Conservation (phyloP, 2,797 vertebrate genomes). For the Liasis olivaceus region DNA sequence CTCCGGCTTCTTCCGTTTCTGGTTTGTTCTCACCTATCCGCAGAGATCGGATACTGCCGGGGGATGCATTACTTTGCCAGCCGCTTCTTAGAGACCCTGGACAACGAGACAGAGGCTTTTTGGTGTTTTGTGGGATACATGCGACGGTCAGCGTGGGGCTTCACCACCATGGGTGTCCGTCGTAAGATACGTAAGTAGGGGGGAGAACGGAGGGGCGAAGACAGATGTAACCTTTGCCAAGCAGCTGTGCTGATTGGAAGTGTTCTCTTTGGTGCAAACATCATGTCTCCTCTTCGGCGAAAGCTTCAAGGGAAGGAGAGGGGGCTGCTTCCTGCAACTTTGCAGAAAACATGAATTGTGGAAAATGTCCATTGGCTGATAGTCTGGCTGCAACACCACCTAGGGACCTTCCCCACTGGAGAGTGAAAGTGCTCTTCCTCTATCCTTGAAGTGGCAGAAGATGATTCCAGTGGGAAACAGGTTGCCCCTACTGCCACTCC, state of each 20-base stretch:
- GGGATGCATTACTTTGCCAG: constrained; percentile 82
- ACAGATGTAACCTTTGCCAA: not conserved
- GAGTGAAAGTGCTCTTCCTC: not conserved
- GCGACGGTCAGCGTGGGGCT: constrained; percentile 74
- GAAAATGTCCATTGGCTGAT: not conserved
- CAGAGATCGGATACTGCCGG: constrained; percentile 81
- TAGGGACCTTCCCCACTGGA: not conserved
- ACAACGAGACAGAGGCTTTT: constrained; percentile 80
- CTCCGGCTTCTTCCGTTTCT: constrained; percentile 42
- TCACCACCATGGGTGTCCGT: constrained; percentile 43
- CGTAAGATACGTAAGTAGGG: constrained; percentile 8
- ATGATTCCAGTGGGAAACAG: not conserved
- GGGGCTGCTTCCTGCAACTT: not conserved
- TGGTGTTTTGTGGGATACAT: constrained; percentile 74
- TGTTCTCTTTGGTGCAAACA: not conserved
- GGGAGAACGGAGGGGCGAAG: not conserved
- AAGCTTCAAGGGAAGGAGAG: not conserved
- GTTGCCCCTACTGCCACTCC: not conserved
- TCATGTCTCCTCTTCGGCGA: not conserved
- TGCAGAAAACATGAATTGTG: not conserved
- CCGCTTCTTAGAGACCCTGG: constrained; percentile 79
- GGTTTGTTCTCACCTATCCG: constrained; percentile 22
- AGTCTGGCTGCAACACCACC: not conserved
- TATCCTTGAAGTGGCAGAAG: not conserved
- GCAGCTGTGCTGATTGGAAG: not conserved